Evolutionary conservation across 1,140 invertebrate species (phyloP).

Genomic region (Cydia fagiglandana): DNA sequence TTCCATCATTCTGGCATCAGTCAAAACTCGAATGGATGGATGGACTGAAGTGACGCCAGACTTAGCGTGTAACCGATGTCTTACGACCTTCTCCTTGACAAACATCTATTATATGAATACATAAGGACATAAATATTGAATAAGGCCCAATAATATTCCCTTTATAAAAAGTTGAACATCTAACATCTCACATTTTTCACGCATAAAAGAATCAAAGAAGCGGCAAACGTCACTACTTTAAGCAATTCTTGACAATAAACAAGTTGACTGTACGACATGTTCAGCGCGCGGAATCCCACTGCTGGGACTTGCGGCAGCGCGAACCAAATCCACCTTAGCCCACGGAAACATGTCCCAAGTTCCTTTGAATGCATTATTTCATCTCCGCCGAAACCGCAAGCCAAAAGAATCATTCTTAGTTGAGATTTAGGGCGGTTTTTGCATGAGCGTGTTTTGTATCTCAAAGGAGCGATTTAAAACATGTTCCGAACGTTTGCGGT

Average conservation of each 20-base stretch:
- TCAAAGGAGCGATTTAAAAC: slow-evolving; percentile 58
- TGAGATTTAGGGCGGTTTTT: not conserved
- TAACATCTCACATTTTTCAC: not conserved
- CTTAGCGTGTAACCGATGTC: no score
- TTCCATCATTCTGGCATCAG: no score
- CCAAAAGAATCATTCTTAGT: not conserved
- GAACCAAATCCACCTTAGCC: slow-evolving; percentile 37
- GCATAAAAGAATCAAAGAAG: slow-evolving; percentile 34
- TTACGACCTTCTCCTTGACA: no score
- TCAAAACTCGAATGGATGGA: no score
- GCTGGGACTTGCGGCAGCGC: slow-evolving; percentile 44
- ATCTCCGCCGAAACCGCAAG: slow-evolving; percentile 4
- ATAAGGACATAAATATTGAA: no score
- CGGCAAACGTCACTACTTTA: slow-evolving; percentile 43
- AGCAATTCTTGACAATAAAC: slow-evolving; percentile 56
- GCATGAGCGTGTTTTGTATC: slow-evolving; percentile 33
- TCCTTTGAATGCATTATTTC: slow-evolving; percentile 40
- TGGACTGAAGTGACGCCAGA: no score
- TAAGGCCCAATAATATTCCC: not conserved
- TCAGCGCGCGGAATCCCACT: slow-evolving; percentile 48
- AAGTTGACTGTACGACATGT: slow-evolving; percentile 51
- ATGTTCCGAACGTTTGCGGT: slow-evolving; percentile 54
- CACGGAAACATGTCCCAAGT: slow-evolving; percentile 39
- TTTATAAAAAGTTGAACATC: slow-evolving; percentile 8
- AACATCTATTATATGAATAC: no score